Evolutionary conservation across 1,140 invertebrate species (phyloP), one percentile per base, ranked within the genome.

Genomic region (Psix sp.): DNA sequence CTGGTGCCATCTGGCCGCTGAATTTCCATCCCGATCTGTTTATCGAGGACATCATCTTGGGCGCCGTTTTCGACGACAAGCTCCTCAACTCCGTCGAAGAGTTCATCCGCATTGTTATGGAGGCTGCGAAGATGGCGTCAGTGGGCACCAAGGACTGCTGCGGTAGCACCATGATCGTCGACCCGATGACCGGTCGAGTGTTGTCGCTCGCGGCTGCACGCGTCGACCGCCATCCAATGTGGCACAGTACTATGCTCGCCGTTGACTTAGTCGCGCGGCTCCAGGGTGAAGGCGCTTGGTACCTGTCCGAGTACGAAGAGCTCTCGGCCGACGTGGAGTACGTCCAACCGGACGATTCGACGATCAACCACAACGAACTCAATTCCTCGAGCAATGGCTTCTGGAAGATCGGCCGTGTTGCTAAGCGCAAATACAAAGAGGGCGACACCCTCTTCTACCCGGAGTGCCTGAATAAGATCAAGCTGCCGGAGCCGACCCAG

Each of bases 211-310:
- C 92, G 3, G 89, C 88, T 59, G 90, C 93, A 74, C 82, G 87
- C 52, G 85, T 91, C 51, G 36, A 84, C 36, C 60, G 80, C 1
- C 93, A 96, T 87, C 93, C 95, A 0, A 87, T 95, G 35, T 91
- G 94, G 83, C 97, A 99, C 88, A 91, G 94, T 20, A 86, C 91
- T 0, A 97, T 98, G 93, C 81, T 95, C 0, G 93, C 92, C 3
- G 89, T 98, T 31, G 96, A 98, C 84, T 87, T 93, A 56, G 93
- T 98, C 0, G 94, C 96, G 0, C 88, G 88, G 67, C 90, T 90
- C 13, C 95, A 97, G 86, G 92, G 92, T 29, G 94, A 94, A 0
- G 95, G 95, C 1, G 91, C 90, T 15, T 95, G 93, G 92, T 57
- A 80, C 0, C 56, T 86, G 4, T 0, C 26, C 0, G 51, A 60